Conservation (phyloP, 2,113 vertebrate species). For the Triplophysa tibetana region DNA sequence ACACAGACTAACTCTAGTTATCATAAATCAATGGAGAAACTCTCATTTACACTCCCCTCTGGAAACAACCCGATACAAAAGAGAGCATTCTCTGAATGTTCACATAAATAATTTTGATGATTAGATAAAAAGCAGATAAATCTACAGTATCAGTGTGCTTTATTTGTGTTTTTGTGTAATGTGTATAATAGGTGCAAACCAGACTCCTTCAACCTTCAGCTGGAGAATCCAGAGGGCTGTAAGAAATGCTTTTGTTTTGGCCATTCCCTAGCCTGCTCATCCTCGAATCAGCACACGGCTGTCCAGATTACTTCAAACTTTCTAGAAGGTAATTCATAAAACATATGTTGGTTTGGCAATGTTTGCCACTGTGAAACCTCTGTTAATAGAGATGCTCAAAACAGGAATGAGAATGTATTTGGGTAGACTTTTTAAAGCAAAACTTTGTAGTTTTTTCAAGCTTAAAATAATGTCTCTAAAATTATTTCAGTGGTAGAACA, state of each 20-base stretch:
- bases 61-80: neutral
- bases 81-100: neutral
- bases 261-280: slow-evolving; percentile 82
- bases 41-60: neutral
- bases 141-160: neutral
- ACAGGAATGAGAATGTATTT: too few species aligned
- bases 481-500: too few species aligned
- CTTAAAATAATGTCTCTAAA: too few species aligned
- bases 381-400: too few species aligned
- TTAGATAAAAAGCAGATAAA: neutral
- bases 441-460: too few species aligned
- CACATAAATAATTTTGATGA: neutral
- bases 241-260: slow-evolving; percentile 87
- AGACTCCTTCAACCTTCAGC: slow-evolving; percentile 84
- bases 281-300: slow-evolving; percentile 66
- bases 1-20: neutral
- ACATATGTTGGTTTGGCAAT: neutral
- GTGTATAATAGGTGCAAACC: slow-evolving; percentile 80
- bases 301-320: slow-evolving; percentile 78
- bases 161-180: slow-evolving; percentile 1
- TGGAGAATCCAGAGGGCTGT: slow-evolving; percentile 78
- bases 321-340: slow-evolving; percentile 73
- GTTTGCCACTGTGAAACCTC: neutral
- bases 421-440: too few species aligned
- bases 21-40: neutral